Evolutionary conservation across 2,797 vertebrate species (phyloP).

Genomic region (Chaunax sp.): DNA sequence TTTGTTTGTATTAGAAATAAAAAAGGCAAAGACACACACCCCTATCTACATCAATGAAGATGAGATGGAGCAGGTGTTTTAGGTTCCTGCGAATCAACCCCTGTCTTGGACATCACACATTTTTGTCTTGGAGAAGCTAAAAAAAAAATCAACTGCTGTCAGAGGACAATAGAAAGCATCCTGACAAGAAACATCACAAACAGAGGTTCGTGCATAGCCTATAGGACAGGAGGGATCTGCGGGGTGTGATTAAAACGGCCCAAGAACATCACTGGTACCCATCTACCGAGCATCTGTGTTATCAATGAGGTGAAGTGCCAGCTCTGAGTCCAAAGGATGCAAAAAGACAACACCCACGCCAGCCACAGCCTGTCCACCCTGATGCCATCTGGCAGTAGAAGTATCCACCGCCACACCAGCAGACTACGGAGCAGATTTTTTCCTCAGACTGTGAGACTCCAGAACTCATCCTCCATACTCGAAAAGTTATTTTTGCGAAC

Average conservation of each 20-base stretch:
- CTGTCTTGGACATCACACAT: too few species aligned
- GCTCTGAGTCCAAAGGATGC: neutral
- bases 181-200: too few species aligned
- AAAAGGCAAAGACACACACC: too few species aligned
- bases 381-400: neutral
- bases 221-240: neutral
- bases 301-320: neutral
- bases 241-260: neutral
- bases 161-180: too few species aligned
- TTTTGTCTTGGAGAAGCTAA: too few species aligned
- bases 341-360: neutral
- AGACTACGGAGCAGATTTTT: neutral
- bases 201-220: neutral
- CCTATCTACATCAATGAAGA: too few species aligned
- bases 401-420: neutral
- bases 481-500: neutral
- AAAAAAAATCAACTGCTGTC: too few species aligned
- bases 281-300: neutral
- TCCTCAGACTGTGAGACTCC: neutral
- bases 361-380: neutral
- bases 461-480: neutral
- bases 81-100: too few species aligned
- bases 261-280: neutral
- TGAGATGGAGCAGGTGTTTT: too few species aligned
- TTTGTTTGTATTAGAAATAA: too few species aligned